Percentiles rank a stretch among this genome's conserved stretches.
Conservation (phyloP, 2,797 vertebrate genomes). For the Pangasius macronema region DNA sequence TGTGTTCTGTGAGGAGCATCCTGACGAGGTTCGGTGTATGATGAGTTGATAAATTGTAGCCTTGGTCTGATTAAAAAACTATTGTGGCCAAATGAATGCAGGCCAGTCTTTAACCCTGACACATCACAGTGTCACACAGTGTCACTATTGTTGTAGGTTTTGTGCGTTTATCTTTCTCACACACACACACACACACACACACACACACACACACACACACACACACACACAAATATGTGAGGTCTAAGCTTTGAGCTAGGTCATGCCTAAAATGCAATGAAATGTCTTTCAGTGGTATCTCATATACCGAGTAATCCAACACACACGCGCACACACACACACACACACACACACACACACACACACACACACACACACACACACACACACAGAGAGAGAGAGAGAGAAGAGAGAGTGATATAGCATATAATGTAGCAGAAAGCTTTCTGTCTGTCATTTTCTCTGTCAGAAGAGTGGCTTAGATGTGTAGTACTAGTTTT, state of each 20-base stretch:
- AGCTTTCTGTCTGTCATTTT: slow-evolving; percentile 4
- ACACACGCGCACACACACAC: not conserved
- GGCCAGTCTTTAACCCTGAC: not conserved
- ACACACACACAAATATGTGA: not conserved
- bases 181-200: not conserved
- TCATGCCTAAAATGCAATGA: not conserved
- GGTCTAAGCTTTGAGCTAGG: not conserved
- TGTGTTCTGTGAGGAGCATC: not conserved
- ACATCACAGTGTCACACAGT: not conserved
- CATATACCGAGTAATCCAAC: not conserved
- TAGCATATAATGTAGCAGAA: not conserved
- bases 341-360: too few relatives aligned
- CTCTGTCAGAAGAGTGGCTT: slow-evolving; percentile 9
- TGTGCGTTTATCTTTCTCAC: too few relatives aligned
- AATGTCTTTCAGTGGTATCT: not conserved
- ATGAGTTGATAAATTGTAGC: not conserved
- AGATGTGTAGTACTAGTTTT: slow-evolving; percentile 1
- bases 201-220: not conserved
- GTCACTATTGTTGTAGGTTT: not conserved
- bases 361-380: not conserved
- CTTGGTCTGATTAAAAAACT: not conserved
- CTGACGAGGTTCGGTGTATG: not conserved
- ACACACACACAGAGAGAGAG: not conserved
- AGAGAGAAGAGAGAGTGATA: not conserved
- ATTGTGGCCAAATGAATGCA: not conserved